These are phyloP conservation scores for Cliona cf. orientalis DNA, from an alignment of 37 sponge, comb jelly and placozoan genomes.

Conservation along the genomic window DNA sequence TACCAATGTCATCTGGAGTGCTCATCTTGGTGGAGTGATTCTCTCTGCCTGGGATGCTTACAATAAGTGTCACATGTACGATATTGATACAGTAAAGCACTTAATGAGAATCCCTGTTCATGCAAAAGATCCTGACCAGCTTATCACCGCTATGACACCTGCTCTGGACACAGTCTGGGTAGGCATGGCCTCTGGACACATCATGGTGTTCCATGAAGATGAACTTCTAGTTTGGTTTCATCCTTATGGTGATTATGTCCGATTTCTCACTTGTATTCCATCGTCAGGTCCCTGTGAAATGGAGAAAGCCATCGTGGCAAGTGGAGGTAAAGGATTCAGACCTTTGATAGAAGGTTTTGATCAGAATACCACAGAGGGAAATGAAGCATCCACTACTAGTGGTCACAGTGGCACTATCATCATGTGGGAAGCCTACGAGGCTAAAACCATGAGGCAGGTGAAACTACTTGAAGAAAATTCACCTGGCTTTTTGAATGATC, in stretches of 20 bases:
- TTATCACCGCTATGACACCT: constrained; percentile 72
- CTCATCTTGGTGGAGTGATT: constrained; percentile 50
- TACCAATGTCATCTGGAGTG: constrained; percentile 75
- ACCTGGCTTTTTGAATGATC: constrained; percentile 34
- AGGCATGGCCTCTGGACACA: constrained; percentile 86
- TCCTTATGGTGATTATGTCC: constrained; percentile 72
- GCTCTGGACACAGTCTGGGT: constrained; percentile 88
- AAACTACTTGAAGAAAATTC: constrained; percentile 38
- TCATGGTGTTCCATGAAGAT: constrained; percentile 70
- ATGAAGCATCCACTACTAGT: constrained; percentile 33
- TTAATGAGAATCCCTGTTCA: background rate
- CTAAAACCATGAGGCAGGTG: constrained; percentile 64
- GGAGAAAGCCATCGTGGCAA: constrained; percentile 73
- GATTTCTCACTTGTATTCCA: constrained; percentile 66
- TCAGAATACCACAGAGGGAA: constrained; percentile 15
- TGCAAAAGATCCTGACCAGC: constrained; percentile 22
- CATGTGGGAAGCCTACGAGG: constrained; percentile 70
- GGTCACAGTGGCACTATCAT: constrained; percentile 54
- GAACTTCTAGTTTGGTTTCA: constrained; percentile 58
- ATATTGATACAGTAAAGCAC: constrained; percentile 30
- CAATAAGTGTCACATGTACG: constrained; percentile 39
- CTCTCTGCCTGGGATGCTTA: constrained; percentile 77
- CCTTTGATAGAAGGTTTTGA: constrained; percentile 20
- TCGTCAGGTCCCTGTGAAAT: constrained; percentile 58
- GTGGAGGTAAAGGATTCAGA: constrained; percentile 67